Conservation (phyloP, 2,888 invertebrate species). For the Acanthosepion lycidas region DNA sequence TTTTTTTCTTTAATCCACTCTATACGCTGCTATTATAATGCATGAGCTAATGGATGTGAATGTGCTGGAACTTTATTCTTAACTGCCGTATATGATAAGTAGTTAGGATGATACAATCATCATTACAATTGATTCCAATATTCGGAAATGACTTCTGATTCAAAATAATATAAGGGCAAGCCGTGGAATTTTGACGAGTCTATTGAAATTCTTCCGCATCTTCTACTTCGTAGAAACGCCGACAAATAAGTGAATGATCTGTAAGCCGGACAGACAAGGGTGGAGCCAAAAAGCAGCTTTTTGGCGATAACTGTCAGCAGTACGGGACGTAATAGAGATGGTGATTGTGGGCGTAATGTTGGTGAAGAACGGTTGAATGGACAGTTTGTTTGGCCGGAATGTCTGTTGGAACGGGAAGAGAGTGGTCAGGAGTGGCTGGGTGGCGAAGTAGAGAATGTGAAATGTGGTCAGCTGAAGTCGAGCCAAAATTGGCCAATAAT, state of each 20-base stretch:
- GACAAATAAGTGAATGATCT: background rate
- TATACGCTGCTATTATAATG: too few relatives aligned
- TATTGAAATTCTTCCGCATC: background rate
- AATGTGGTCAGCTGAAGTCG: background rate
- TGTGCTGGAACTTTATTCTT: too few relatives aligned
- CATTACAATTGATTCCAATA: too few relatives aligned
- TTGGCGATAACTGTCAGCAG: background rate
- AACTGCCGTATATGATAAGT: too few relatives aligned
- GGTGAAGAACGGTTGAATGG: background rate
- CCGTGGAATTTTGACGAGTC: background rate
- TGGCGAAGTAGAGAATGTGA: background rate
- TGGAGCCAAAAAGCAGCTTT: background rate
- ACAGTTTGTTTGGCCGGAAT: background rate
- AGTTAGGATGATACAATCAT: too few relatives aligned
- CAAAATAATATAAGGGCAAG: background rate
- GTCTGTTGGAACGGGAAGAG: background rate
- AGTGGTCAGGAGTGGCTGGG: background rate
- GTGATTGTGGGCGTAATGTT: background rate
- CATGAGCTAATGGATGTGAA: too few relatives aligned
- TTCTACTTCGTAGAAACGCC: background rate
- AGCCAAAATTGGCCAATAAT: slow-evolving; percentile 13
- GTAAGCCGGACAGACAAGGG: background rate
- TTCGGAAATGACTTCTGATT: too few relatives aligned
- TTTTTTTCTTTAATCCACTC: too few relatives aligned
- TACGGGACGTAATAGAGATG: background rate